A percentile compares a stretch with the other conserved stretches of the same genome.
Evolutionary conservation across 35 echinoderm and acorn worm species (phyloP).

Genomic region (Heliocidaris erythrogramma): DNA sequence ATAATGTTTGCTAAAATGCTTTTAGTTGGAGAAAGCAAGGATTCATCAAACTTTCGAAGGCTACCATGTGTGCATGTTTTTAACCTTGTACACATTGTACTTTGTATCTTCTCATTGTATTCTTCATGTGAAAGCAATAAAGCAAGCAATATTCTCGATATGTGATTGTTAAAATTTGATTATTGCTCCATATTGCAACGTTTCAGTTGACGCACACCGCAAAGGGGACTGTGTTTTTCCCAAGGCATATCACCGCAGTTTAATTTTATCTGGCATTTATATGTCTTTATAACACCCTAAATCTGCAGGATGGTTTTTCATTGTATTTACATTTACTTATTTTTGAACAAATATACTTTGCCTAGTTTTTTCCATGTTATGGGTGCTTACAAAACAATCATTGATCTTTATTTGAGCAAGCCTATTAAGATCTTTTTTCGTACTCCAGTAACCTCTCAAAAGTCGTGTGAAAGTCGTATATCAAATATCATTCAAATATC

Average conservation of each 20-base stretch:
- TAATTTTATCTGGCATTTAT: slow-evolving; percentile 4
- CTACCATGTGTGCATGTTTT: not conserved
- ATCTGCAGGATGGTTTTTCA: not conserved
- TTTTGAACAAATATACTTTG: not conserved
- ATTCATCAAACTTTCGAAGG: not conserved
- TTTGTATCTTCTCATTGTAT: not conserved
- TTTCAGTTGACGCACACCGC: not conserved
- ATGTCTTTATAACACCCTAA: not conserved
- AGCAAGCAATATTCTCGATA: not conserved
- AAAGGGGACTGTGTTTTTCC: not conserved
- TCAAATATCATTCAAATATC: not conserved
- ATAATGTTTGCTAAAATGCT: not conserved
- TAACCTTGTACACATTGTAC: not conserved
- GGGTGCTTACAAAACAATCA: slow-evolving; percentile 1
- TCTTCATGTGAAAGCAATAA: not conserved
- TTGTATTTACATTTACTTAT: not conserved
- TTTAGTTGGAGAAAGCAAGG: not conserved
- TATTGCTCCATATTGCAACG: too few relatives aligned
- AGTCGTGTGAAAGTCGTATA: not conserved
- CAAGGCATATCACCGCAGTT: not conserved
- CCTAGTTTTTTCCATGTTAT: not conserved
- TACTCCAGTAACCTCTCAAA: not conserved
- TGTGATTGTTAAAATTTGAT: not conserved
- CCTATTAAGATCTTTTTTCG: not conserved
- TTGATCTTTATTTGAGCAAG: slow-evolving; percentile 10